Evolutionary conservation across 2,797 vertebrate species (phyloP).

Genomic region (Tiaroga cobitis): DNA sequence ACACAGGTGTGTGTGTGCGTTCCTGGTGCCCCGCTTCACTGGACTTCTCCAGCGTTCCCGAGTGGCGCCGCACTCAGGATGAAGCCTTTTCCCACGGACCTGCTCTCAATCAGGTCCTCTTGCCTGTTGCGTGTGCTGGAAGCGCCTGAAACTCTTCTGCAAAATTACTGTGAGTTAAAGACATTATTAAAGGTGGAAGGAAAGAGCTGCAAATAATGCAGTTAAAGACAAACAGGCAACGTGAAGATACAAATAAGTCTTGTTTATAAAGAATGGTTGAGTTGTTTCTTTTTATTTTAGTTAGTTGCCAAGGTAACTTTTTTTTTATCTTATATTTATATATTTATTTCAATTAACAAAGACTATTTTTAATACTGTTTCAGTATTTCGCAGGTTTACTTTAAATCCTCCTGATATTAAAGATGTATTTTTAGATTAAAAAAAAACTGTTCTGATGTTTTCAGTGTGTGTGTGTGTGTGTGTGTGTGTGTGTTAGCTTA

Average conservation of each 20-base stretch:
- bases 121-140: not conserved
- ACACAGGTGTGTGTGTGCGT: conserved; percentile 19
- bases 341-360: not conserved
- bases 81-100: not conserved
- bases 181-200: not conserved
- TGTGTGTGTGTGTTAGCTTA: not conserved
- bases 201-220: not conserved
- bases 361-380: not conserved
- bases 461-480: not conserved
- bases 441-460: not conserved
- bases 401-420: not conserved
- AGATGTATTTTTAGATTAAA: not conserved
- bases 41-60: not conserved
- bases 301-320: not conserved
- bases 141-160: not conserved
- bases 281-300: not conserved
- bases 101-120: conserved; percentile 20
- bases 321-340: not conserved
- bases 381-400: not conserved
- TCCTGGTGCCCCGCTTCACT: too few relatives aligned
- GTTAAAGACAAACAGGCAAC: not conserved
- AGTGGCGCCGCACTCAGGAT: too few relatives aligned
- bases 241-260: not conserved
- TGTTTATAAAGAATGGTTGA: not conserved
- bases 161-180: not conserved